phyloP scores from a whole-genome alignment of 2,113 vertebrate species.

The Colinus virginianus region DNA sequence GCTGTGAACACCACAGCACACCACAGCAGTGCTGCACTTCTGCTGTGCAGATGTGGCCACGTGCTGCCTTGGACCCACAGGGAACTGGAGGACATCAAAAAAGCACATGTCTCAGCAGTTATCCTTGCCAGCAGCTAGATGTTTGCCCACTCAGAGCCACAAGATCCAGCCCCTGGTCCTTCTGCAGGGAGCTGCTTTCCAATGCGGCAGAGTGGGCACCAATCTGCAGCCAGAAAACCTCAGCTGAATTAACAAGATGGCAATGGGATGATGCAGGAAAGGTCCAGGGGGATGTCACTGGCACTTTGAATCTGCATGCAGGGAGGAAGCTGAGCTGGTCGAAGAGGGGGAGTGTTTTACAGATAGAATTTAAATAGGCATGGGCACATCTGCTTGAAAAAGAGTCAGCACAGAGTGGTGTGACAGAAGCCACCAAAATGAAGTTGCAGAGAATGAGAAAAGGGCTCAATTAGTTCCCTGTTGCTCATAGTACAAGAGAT shows the following conservation, averaged over 20 bases:
- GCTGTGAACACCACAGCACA: background rate
- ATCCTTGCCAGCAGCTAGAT: constrained; percentile 16
- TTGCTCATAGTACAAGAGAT: background rate
- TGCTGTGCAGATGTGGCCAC: constrained; percentile 34
- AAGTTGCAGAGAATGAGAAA: background rate
- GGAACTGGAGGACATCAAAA: constrained; percentile 32
- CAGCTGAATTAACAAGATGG: fast-evolving
- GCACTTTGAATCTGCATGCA: background rate
- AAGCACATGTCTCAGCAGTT: background rate
- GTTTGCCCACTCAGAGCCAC: background rate
- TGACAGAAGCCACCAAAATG: background rate
- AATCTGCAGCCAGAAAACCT: background rate
- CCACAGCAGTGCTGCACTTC: fast-evolving
- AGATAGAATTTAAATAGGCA: background rate
- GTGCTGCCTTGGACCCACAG: background rate
- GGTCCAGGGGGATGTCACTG: fast-evolving
- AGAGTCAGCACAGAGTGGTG: fast-evolving
- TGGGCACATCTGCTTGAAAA: background rate
- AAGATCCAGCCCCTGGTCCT: background rate
- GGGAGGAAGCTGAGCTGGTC: background rate
- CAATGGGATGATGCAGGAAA: fast-evolving
- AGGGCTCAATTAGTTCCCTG: background rate
- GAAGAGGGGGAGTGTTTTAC: background rate
- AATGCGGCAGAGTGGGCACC: background rate
- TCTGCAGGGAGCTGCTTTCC: background rate